phyloP scores from a whole-genome alignment of 2,797 vertebrate species.

The Phrynocephalus vlangalii region DNA sequence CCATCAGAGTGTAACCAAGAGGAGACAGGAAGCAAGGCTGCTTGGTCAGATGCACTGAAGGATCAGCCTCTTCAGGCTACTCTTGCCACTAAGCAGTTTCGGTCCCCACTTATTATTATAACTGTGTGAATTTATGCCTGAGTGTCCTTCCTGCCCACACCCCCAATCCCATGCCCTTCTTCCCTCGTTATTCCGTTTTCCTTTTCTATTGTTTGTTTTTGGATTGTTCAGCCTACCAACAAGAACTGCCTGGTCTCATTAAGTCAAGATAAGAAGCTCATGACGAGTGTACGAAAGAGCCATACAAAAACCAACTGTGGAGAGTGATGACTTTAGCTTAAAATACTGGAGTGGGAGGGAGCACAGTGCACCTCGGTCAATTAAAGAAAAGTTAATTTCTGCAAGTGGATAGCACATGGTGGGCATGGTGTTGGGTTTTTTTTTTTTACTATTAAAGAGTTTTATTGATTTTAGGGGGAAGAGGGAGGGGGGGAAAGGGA shows the following conservation, averaged over 20 bases:
- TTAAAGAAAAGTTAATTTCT: no score
- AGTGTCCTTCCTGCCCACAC: neutral
- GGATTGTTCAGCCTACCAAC: neutral
- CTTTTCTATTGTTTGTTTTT: neutral
- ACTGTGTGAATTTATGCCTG: neutral
- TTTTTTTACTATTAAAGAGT: no score
- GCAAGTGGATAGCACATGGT: no score
- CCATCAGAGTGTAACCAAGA: neutral
- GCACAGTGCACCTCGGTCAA: no score
- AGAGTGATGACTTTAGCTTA: no score
- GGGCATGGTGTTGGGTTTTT: no score
- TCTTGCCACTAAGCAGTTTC: neutral
- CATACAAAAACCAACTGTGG: no score
- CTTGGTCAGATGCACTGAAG: neutral
- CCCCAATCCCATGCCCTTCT: neutral
- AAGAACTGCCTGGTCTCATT: neutral
- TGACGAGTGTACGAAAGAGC: no score
- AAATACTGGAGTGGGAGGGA: no score
- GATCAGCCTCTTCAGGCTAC: neutral
- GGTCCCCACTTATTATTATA: neutral
- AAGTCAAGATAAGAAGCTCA: neutral
- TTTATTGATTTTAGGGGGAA: no score
- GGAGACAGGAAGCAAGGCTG: neutral
- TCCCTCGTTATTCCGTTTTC: neutral
- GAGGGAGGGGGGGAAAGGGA: no score